phyloP scores from a whole-genome alignment of 2,797 vertebrate species.

The Artibeus lituratus region DNA sequence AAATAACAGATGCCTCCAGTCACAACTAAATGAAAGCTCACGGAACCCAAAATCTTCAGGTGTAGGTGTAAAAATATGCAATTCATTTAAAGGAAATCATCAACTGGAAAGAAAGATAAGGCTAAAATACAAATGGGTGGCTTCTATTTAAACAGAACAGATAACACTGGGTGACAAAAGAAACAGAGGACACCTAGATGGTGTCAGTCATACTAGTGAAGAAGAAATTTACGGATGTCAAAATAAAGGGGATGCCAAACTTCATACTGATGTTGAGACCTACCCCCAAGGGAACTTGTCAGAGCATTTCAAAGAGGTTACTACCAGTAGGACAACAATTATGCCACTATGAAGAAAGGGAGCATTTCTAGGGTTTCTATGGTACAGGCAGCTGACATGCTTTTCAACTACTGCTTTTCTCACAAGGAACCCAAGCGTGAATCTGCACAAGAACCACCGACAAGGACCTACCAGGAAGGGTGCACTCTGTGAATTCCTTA shows the following conservation, averaged over 20 bases:
- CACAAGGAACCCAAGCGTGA: slow-evolving; percentile 84
- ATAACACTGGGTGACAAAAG: not conserved
- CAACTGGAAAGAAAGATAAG: not conserved
- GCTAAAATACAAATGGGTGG: not conserved
- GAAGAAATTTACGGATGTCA: slow-evolving; percentile 89
- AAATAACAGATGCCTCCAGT: not conserved
- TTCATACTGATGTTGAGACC: slow-evolving; percentile 87
- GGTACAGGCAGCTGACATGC: not conserved
- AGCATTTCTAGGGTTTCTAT: slow-evolving; percentile 85
- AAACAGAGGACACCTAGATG: not conserved
- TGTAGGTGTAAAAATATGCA: not conserved
- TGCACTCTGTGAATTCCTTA: not conserved
- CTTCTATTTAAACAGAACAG: not conserved
- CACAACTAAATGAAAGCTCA: not conserved
- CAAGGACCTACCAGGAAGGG: not conserved
- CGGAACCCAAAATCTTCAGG: not conserved
- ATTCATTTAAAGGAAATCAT: not conserved
- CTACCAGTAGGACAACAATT: slow-evolving; percentile 86
- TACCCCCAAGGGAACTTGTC: slow-evolving; percentile 83
- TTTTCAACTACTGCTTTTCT: not conserved
- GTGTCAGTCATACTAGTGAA: slow-evolving; percentile 78
- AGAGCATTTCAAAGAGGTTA: slow-evolving; percentile 58
- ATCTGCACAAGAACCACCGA: slow-evolving; percentile 91
- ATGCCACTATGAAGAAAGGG: slow-evolving; percentile 89
- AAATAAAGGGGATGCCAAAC: slow-evolving; percentile 85